Evolutionary conservation across 2,888 invertebrate genomes (phyloP).

Genomic region (Chalcis sispes): DNA sequence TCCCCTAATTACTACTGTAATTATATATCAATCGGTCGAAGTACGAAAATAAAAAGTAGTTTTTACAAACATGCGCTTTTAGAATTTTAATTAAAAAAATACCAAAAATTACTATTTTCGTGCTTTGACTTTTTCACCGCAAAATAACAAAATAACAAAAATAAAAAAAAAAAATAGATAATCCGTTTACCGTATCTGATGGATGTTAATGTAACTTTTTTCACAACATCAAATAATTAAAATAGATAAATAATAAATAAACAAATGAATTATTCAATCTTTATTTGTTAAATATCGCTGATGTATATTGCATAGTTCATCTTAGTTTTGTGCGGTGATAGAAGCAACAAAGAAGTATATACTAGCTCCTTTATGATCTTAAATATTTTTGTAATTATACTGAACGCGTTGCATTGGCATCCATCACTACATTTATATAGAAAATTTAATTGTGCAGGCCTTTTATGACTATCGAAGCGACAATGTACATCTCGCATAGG

Average conservation of each 20-base stretch:
- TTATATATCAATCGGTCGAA: conserved; percentile 53
- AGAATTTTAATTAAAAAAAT: conserved; percentile 39
- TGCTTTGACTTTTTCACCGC: conserved; percentile 53
- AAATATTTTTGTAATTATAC: conserved; percentile 53
- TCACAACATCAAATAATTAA: neutral
- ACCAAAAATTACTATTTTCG: conserved; percentile 54
- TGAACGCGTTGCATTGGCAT: conserved; percentile 42
- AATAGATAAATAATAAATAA: neutral
- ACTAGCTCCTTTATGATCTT: conserved; percentile 4
- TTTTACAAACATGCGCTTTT: conserved; percentile 54
- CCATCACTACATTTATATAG: conserved; percentile 36
- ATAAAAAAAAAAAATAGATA: conserved; percentile 32
- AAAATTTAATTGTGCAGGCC: conserved; percentile 48
- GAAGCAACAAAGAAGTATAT: conserved; percentile 18
- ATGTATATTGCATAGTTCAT: conserved; percentile 37
- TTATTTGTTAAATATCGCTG: conserved; percentile 14
- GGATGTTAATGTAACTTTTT: conserved; percentile 45
- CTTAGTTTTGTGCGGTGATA: conserved; percentile 24
- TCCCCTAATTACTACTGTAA: conserved; percentile 45
- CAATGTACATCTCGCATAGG: conserved; percentile 54
- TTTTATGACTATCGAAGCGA: conserved; percentile 53
- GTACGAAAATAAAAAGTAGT: conserved; percentile 55
- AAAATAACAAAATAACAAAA: conserved; percentile 16
- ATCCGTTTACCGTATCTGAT: conserved; percentile 37
- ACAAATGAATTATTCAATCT: neutral